A percentile compares a stretch with the other conserved stretches of the same genome.
Conservation (phyloP, 2,888 invertebrate genomes). For the Amitus sp. region DNA sequence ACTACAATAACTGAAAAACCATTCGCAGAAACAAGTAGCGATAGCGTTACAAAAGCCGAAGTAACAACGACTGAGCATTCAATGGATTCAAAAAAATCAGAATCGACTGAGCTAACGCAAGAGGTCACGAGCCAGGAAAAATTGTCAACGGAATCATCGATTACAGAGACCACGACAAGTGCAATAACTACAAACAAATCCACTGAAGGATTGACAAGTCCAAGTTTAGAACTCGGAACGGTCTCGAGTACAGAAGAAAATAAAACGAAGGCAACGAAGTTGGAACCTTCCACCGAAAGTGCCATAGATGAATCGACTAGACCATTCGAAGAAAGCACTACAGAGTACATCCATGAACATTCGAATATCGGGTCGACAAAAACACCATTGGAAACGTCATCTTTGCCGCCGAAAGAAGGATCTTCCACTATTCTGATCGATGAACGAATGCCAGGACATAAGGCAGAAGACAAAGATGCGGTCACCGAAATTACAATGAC, state of each 20-base stretch:
- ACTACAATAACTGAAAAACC: slow-evolving; percentile 13
- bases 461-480: slow-evolving; percentile 54
- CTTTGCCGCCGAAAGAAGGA: slow-evolving; percentile 43
- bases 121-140: slow-evolving; percentile 20
- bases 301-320: slow-evolving; percentile 2
- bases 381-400: slow-evolving; percentile 14
- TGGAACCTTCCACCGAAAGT: slow-evolving; percentile 11
- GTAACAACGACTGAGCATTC: slow-evolving; percentile 26
- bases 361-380: slow-evolving; percentile 18
- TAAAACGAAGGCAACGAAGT: slow-evolving; percentile 15
- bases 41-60: slow-evolving; percentile 1
- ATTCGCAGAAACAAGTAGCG: slow-evolving; percentile 12
- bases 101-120: slow-evolving; percentile 4
- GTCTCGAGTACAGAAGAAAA: background rate
- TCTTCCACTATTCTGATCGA: slow-evolving; percentile 51
- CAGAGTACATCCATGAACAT: slow-evolving; percentile 8
- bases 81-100: slow-evolving; percentile 20
- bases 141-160: slow-evolving; percentile 5
- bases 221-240: background rate
- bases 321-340: slow-evolving; percentile 9
- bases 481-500: slow-evolving; percentile 35
- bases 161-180: slow-evolving; percentile 13
- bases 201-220: background rate
- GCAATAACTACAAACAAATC: background rate
- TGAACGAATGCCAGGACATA: slow-evolving; percentile 51